Conservation (phyloP, 2,113 vertebrate species). For the Siphamia tubifer region DNA sequence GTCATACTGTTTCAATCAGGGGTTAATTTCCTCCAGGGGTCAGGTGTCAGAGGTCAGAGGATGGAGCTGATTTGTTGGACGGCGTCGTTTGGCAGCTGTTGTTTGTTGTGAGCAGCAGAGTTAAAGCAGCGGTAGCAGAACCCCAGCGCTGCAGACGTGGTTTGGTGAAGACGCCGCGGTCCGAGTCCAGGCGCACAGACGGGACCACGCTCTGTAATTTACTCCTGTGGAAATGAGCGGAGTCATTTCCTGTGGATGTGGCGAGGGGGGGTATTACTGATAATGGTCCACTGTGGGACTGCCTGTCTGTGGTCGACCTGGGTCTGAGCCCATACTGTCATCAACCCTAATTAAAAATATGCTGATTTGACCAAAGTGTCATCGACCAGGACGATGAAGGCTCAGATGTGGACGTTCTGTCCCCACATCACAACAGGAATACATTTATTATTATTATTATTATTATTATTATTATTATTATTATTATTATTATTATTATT, state of each 20-base stretch:
- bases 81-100: constrained; percentile 37
- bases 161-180: neutral
- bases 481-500: too few relatives aligned
- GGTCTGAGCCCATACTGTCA: neutral
- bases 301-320: constrained; percentile 11
- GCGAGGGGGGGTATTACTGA: constrained; percentile 7
- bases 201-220: constrained; percentile 50
- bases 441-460: too few relatives aligned
- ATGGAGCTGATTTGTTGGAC: constrained; percentile 11
- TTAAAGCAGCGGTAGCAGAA: constrained; percentile 38
- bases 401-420: too few relatives aligned
- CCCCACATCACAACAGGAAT: too few relatives aligned
- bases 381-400: too few relatives aligned
- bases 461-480: too few relatives aligned
- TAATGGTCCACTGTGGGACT: constrained; percentile 41
- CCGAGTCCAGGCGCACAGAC: neutral
- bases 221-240: constrained; percentile 60
- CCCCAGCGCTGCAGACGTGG: neutral
- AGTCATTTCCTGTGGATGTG: constrained; percentile 66
- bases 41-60: neutral
- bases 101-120: neutral
- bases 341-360: neutral
- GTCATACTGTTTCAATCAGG: too few relatives aligned
- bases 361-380: too few relatives aligned
- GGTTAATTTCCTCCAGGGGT: neutral